Base-by-base conservation (phyloP, 2,797 vertebrate genomes). In the Enteromius argenteus region DNA sequence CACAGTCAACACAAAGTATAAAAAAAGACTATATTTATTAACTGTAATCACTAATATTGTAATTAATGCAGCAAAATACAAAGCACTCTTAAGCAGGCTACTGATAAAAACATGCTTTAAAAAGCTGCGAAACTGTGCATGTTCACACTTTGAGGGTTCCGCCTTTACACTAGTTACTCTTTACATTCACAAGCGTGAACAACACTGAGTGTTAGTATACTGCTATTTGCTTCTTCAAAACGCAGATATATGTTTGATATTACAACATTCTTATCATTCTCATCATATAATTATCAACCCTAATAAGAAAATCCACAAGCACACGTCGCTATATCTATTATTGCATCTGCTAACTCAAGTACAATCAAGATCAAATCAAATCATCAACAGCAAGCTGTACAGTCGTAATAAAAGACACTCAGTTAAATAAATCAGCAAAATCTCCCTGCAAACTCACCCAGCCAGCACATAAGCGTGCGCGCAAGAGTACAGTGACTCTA, bases 151-250 rank as follows among this genome's bases (percentile, higher is more conserved):
- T 53, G 37, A n/a, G 13, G 3, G 30, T 58, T 13, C 11, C 6
- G 51, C 73, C 73, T 76, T 76, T 5, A 76, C 73, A 39, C 73
- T n/a, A 14, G 30, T 0, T 44, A 15, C n/a, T 27, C 69, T 73
- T 35, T 74, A 51, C 4, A 1, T 51, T 35, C 10, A 73, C 71
- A 74, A 73, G 71, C 0, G 1, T 73, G 27, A 49, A 46, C 51
- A 35, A 73, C 27, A 21, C 4, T 5, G 2, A 19, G 19, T 13
- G 35, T 14, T 4, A n/a, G 39, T 13, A 8, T 56, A 9, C 21
- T n/a, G 21, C 5, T 0, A 15, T 75, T 21, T 21, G 17, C 27
- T 21, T 73, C 17, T 21, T 15, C 6, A 56, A 15, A 75, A 56
- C 56, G 10, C 19, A 56, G 21, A 5, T 8, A n/a, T n/a, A 74